Evolutionary conservation across 2,113 vertebrate species (phyloP).

Genomic region (Cacatua alba): DNA sequence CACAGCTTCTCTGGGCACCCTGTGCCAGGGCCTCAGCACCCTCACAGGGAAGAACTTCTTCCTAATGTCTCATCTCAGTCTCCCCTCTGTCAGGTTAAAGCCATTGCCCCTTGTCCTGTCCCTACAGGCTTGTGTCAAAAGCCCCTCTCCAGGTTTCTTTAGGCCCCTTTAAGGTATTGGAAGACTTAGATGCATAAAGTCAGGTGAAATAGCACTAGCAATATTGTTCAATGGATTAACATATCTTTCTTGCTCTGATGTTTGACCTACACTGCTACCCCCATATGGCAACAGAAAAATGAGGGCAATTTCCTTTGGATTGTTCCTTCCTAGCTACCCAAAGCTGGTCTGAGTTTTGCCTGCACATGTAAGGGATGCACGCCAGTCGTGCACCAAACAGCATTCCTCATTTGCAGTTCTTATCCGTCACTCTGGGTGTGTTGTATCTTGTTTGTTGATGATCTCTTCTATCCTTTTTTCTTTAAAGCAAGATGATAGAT

Average conservation of each 20-base stretch:
- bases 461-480: background rate
- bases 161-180: background rate
- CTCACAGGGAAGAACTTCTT: too few species aligned
- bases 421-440: background rate
- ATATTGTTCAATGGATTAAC: background rate
- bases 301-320: background rate
- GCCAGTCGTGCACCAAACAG: fast-evolving
- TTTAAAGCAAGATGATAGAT: background rate
- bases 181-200: background rate
- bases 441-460: background rate
- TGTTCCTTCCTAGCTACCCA: background rate
- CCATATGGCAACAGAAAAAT: background rate
- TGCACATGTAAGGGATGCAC: fast-evolving
- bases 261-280: background rate
- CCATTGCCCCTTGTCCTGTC: background rate
- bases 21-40: too few species aligned
- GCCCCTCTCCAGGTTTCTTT: background rate
- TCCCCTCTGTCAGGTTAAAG: background rate
- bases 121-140: background rate
- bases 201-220: background rate
- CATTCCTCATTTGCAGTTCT: background rate
- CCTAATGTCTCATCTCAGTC: background rate
- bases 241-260: background rate
- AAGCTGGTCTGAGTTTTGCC: background rate
- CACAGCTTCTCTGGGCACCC: too few species aligned